Evolutionary conservation across 2,113 vertebrate genomes (phyloP).

Genomic region (Aleadryas rufinucha): DNA sequence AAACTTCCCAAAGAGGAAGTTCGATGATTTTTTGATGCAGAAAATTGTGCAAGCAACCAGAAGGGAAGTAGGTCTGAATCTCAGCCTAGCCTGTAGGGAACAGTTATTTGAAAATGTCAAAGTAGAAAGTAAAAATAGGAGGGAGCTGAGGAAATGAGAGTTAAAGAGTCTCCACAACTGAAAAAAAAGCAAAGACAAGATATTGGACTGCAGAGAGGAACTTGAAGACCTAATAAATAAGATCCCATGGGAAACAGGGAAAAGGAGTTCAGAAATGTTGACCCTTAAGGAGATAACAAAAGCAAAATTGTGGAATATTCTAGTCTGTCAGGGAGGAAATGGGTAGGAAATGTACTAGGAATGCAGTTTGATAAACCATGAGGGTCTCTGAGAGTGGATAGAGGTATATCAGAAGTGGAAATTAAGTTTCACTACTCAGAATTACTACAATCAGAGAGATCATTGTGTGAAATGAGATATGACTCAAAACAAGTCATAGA

Average conservation of each 20-base stretch:
- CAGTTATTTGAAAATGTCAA: slow-evolving; percentile 14
- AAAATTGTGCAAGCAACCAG: slow-evolving; percentile 1
- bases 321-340: background rate
- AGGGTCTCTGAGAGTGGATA: background rate
- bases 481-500: background rate
- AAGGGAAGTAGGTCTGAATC: background rate
- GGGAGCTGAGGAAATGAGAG: background rate
- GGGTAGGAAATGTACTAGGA: background rate
- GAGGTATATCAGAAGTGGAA: background rate
- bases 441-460: background rate
- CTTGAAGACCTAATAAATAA: background rate
- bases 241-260: background rate
- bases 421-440: background rate
- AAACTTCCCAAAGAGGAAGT: background rate
- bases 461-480: background rate
- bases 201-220: background rate
- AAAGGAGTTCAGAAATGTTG: background rate
- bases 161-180: background rate
- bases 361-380: background rate
- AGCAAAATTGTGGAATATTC: background rate
- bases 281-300: background rate
- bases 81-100: background rate
- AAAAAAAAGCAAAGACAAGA: background rate
- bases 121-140: background rate
- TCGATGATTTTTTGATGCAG: background rate